A percentile compares a stretch with the other conserved stretches of the same genome.
Conservation (phyloP, 1,140 invertebrate species). For the Microplitis demolitor region DNA sequence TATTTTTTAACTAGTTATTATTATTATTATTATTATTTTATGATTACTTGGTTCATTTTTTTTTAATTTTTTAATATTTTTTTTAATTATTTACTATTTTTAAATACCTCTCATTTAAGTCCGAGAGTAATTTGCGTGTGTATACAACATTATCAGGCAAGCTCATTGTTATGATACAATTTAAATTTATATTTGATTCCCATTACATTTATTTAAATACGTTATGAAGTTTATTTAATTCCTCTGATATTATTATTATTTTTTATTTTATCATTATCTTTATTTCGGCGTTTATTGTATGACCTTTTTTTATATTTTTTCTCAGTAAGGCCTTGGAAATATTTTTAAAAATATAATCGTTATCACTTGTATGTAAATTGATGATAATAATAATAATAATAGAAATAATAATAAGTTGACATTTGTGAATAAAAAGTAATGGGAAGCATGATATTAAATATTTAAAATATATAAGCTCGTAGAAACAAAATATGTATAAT, state of each 20-base stretch:
- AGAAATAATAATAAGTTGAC: neutral
- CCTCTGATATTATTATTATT: conserved; percentile 12
- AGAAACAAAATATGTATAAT: neutral
- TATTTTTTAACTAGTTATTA: conserved; percentile 8
- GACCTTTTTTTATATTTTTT: no score
- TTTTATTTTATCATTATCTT: neutral
- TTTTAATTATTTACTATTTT: neutral
- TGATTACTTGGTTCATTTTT: conserved; percentile 33
- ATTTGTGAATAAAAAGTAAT: neutral
- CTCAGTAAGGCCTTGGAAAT: no score
- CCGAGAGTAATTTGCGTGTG: conserved; percentile 3
- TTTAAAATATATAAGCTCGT: neutral
- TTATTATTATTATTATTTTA: conserved; percentile 21
- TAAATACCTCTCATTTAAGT: neutral
- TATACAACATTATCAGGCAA: conserved; percentile 16
- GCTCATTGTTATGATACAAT: conserved; percentile 11
- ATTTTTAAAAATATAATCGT: no score
- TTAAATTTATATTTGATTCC: neutral
- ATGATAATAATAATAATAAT: neutral
- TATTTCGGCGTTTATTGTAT: neutral
- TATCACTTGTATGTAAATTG: no score
- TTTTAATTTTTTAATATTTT: neutral
- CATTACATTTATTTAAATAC: neutral
- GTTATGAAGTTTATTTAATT: neutral
- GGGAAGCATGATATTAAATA: neutral